Percentiles rank a stretch among this genome's conserved stretches.
Conservation (phyloP, 2,797 vertebrate genomes). For the Erpetoichthys calabaricus region DNA sequence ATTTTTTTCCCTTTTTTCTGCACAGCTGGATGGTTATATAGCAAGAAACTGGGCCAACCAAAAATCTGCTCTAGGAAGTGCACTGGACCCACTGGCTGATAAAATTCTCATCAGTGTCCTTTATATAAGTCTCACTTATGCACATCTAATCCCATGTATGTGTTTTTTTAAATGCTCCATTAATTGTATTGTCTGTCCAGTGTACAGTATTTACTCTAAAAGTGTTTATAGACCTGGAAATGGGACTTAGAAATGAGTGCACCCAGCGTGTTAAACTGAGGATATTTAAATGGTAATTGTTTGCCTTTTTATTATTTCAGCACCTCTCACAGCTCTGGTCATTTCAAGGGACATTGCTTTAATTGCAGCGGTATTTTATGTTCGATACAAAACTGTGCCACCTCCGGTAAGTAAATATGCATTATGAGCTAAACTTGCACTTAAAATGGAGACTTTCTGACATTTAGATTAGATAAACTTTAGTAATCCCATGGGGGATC, state of each 20-base stretch:
- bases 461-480: background rate
- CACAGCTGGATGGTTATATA: slow-evolving; percentile 88
- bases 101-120: slow-evolving; percentile 95
- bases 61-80: slow-evolving; percentile 89
- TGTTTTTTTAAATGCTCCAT: background rate
- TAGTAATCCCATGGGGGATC: too few relatives aligned
- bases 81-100: slow-evolving; percentile 91
- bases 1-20: slow-evolving; percentile 9
- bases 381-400: slow-evolving; percentile 89
- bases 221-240: too few relatives aligned
- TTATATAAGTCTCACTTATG: slow-evolving; percentile 83
- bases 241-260: too few relatives aligned
- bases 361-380: slow-evolving; percentile 89
- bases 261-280: too few relatives aligned
- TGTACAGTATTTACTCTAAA: too few relatives aligned
- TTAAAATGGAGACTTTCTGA: background rate
- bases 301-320: slow-evolving; percentile 38
- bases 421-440: background rate
- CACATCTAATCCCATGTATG: slow-evolving; percentile 89
- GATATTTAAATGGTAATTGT: too few relatives aligned
- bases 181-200: too few relatives aligned
- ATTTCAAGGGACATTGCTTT: slow-evolving; percentile 76
- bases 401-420: slow-evolving; percentile 65
- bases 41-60: slow-evolving; percentile 91
- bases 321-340: slow-evolving; percentile 74